These are phyloP conservation scores for Aplochiton taeniatus DNA, from an alignment of 2,797 vertebrate species.

Conservation along the genomic window DNA sequence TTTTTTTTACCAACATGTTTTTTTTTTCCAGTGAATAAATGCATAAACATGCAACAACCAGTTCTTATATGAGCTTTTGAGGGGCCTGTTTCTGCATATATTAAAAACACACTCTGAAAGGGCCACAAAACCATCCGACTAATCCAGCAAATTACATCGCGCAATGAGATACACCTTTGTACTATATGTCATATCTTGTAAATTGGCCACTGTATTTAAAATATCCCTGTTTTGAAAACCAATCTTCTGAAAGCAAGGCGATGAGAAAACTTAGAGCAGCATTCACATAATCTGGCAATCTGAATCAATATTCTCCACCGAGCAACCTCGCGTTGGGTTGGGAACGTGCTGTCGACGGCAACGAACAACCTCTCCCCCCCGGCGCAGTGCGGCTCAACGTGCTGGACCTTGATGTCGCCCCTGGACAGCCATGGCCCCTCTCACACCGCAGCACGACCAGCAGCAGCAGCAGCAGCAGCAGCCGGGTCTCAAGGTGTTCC, in stretches of 20 bases:
- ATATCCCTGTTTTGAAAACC: too few species aligned
- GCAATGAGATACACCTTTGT: background rate
- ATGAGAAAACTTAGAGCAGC: too few species aligned
- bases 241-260: too few species aligned
- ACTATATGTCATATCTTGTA: too few species aligned
- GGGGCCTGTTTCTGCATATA: conserved; percentile 51
- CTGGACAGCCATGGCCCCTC: conserved; percentile 2
- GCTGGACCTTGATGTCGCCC: background rate
- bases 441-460: background rate
- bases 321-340: background rate
- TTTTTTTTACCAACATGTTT: conserved; percentile 42
- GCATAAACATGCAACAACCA: conserved; percentile 14
- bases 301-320: too few species aligned
- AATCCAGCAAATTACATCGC: conserved; percentile 53
- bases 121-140: conserved; percentile 37
- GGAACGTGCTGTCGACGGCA: background rate
- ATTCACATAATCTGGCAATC: too few species aligned
- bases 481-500: conserved; percentile 24
- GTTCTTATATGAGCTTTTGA: conserved; percentile 31
- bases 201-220: too few species aligned
- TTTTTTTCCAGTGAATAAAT: conserved; percentile 48
- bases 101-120: conserved; percentile 35
- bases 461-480: conserved; percentile 8
- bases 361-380: background rate
- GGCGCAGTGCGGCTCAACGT: conserved; percentile 8